Evolutionary conservation across 92 coral and sea anemone genomes (phyloP).

Genomic region (Umimayanthus kanabou): DNA sequence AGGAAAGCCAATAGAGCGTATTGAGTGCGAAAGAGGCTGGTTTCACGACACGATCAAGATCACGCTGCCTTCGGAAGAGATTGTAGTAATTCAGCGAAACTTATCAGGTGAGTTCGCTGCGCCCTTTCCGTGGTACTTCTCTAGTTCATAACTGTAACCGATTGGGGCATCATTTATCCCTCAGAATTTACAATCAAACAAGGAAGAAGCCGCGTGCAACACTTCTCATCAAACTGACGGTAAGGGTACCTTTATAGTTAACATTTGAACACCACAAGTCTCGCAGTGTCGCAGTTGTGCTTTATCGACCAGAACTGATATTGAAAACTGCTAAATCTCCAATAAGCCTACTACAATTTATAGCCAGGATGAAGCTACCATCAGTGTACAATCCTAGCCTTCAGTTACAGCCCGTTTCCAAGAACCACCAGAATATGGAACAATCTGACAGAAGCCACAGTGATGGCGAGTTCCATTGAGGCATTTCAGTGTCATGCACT

Average conservation of each 20-base stretch:
- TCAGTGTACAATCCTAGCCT: too few species aligned
- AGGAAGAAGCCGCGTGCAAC: neutral
- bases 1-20: neutral
- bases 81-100: neutral
- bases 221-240: neutral
- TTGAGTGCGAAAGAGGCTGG: neutral
- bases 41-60: neutral
- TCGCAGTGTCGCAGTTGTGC: too few species aligned
- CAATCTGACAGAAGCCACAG: too few species aligned
- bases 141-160: neutral
- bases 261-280: too few species aligned
- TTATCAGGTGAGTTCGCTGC: neutral
- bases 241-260: neutral
- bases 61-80: neutral
- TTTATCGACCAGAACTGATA: too few species aligned
- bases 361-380: too few species aligned
- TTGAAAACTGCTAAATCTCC: too few species aligned
- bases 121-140: neutral
- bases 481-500: too few species aligned
- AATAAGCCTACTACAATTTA: too few species aligned
- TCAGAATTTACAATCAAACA: neutral
- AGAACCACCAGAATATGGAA: too few species aligned
- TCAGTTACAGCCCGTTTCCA: too few species aligned
- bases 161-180: neutral
- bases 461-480: too few species aligned